Evolutionary conservation across 1,140 invertebrate genomes (phyloP), one percentile per base, ranked within the genome.

Genomic region (Drosophila miranda): DNA sequence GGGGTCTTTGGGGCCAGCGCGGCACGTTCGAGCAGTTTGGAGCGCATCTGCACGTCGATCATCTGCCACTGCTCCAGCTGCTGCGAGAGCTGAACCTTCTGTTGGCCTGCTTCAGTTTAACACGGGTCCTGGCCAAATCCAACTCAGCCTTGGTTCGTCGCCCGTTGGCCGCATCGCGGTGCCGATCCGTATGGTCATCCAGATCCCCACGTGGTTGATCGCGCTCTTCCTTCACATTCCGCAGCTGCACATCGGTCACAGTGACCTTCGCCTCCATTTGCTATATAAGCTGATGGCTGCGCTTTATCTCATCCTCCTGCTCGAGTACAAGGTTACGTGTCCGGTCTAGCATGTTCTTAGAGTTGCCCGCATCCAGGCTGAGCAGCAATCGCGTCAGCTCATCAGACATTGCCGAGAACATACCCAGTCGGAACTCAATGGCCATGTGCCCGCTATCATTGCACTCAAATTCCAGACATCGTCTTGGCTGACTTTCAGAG

Each of bases 11-110:
- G 19, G 46, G 61, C 48, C 19, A 64, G 49, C n/a, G 52, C 58
- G 1, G 62, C 63, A 9, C 82, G 82, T 55, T 90, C 89, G 44
- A 90, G 88, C 48, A 90, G 55, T 57, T 90, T 90, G 44, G 89
- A 89, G 34, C 89, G 89, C 92, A 99, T 95, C 88, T 98, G 97
- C 76, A 98, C 96, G 83, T 98, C 96, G 34, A 99, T 93, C 94
- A 98, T 97, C 95, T 98, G 96, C 97, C 97, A 99, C 92, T 98
- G 97, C 84, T 98, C 97, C 11, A 99, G 91, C 89, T 98, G 97
- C 87, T 99, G 97, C 30, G 97, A 97, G 1, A 99, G 93, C 89
- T 98, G 96, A 43, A 99, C 95, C 91, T 99, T 99, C 91, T 97
- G 89, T 98, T 98, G 23, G 97, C 95, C 89, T 97, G 97, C 92